Conservation (phyloP, 2,113 vertebrate species). For the Petrocephalus zakoni region DNA sequence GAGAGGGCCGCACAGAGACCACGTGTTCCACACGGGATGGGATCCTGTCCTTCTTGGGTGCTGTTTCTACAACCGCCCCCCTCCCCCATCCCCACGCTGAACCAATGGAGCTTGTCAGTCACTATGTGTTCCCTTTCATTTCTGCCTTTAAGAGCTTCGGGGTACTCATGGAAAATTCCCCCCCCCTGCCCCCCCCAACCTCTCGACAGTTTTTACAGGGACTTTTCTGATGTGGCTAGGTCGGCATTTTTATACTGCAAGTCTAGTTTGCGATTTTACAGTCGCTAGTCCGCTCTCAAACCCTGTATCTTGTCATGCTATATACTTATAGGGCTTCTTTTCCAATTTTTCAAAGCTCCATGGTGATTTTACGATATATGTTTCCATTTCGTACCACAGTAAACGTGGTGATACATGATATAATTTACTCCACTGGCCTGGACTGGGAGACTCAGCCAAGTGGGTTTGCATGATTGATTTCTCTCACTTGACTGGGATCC, state of each 20-base stretch:
- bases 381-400: neutral
- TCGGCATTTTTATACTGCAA: neutral
- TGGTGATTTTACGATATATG: neutral
- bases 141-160: neutral
- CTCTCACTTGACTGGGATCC: neutral
- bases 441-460: slow-evolving; percentile 72
- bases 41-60: slow-evolving; percentile 72
- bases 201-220: neutral
- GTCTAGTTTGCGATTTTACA: neutral
- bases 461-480: slow-evolving; percentile 30
- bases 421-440: slow-evolving; percentile 29
- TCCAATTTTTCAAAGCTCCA: neutral
- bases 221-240: neutral
- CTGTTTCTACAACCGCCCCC: slow-evolving; percentile 52
- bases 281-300: neutral
- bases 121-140: neutral
- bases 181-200: neutral
- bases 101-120: neutral
- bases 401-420: neutral
- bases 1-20: slow-evolving; percentile 47
- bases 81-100: slow-evolving; percentile 24
- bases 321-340: neutral
- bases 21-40: slow-evolving; percentile 28
- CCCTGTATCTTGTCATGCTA: neutral
- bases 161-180: neutral